phyloP scores from a whole-genome alignment of 2,888 invertebrate genomes.

The Drosophila paranaensis region DNA sequence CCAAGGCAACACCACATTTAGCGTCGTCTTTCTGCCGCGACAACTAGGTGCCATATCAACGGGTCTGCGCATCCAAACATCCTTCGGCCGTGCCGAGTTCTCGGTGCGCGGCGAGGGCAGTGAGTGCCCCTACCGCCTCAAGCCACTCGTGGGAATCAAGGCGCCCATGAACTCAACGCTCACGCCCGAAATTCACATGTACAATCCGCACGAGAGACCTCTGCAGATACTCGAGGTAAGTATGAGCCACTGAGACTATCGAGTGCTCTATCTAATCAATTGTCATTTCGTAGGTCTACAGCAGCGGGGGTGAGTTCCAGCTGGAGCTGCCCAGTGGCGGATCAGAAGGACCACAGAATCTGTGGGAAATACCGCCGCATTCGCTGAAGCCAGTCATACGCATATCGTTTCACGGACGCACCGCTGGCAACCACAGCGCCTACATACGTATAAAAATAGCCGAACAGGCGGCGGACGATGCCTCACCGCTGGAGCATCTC shows the following conservation, averaged over 20 bases:
- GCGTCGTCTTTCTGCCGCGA: conserved; percentile 97
- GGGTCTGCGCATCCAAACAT: conserved; percentile 96
- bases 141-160: conserved; percentile 95
- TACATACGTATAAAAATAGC: conserved; percentile 88
- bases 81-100: conserved; percentile 95
- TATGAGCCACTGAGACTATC: not conserved
- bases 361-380: conserved; percentile 97
- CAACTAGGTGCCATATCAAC: conserved; percentile 95
- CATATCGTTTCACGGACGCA: conserved; percentile 91
- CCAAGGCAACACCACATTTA: conserved; percentile 96
- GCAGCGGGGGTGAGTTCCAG: conserved; percentile 95
- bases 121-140: conserved; percentile 95
- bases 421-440: conserved; percentile 93
- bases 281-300: conserved; percentile 87
- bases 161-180: conserved; percentile 96
- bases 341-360: conserved; percentile 90
- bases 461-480: conserved; percentile 55
- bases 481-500: conserved; percentile 30
- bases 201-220: conserved; percentile 95
- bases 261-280: not conserved
- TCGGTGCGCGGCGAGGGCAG: conserved; percentile 93
- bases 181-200: conserved; percentile 94
- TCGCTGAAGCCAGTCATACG: conserved; percentile 94
- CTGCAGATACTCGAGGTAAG: conserved; percentile 92
- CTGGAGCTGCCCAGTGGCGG: conserved; percentile 93